Conservation (phyloP, 2,888 invertebrate genomes). For the Drosophila yooni region DNA sequence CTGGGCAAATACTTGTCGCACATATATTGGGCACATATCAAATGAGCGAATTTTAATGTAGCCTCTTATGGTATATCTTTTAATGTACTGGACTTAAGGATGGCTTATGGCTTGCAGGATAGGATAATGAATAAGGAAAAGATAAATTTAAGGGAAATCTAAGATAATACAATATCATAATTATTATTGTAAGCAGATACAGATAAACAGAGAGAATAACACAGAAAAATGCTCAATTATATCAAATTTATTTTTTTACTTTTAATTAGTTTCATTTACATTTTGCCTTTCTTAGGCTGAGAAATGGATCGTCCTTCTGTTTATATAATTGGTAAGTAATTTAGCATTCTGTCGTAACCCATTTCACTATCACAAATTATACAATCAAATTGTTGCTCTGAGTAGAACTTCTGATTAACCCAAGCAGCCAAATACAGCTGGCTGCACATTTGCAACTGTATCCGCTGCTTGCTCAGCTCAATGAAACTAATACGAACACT, state of each 20-base stretch:
- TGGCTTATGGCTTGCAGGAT: neutral
- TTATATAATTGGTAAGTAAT: neutral
- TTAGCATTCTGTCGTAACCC: neutral
- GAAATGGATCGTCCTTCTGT: neutral
- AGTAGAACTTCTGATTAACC: neutral
- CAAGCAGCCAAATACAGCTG: neutral
- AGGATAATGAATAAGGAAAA: neutral
- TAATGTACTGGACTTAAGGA: neutral
- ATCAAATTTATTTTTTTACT: neutral
- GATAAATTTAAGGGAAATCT: neutral
- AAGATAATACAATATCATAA: neutral
- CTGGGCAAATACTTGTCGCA: constrained; percentile 7
- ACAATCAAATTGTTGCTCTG: neutral
- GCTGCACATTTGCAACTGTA: constrained; percentile 7
- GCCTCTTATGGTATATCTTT: neutral
- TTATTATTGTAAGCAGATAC: neutral
- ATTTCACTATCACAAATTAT: neutral
- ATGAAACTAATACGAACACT: constrained; percentile 75
- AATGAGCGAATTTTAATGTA: constrained; percentile 5
- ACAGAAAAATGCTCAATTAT: neutral
- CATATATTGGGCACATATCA: neutral
- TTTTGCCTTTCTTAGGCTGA: neutral
- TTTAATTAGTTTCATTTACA: neutral
- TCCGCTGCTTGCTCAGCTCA: constrained; percentile 30
- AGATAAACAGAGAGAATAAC: neutral